Evolutionary conservation across 1,140 invertebrate species (phyloP), one percentile per base, ranked within the genome.

Genomic region (Thaumetopoea pityocampa): DNA sequence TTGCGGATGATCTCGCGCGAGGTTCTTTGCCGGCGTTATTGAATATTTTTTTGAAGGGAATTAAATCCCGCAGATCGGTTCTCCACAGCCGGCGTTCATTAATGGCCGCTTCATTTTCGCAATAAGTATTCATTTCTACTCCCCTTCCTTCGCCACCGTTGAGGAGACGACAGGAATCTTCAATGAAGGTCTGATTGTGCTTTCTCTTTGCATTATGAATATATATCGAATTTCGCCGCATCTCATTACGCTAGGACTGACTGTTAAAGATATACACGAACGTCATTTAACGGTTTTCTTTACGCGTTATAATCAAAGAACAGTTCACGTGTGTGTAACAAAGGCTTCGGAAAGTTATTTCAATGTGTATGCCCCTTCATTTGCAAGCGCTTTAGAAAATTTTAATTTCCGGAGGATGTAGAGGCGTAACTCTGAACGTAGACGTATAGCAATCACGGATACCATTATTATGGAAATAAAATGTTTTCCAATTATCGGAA

Each of bases 61-160:
- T 68, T 74, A 73, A 60, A 62, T 56, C 53, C 55, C 61, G 45
- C 50, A 37, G 63, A 67, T 58, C 62, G 63, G 60, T 69, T 68
- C 47, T 55, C 51, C 34, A 65, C 49, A 67, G 58, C 43, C 58
- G 50, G 49, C 59, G 61, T 71, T 80, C 71, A 80, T 80, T 80
- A 80, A 76, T 70, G 57, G 64, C 45, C 51, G 67, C 66, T 71
- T 78, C 73, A 69, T 78, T 69, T 78, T 77, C 64, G 68, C 72
- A 80, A 80, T 80, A 80, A 80, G 76, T 76, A 80, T 77, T 80
- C 72, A 77, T 77, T 77, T 73, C 67, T 65, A 46, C 60, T 38
- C 36, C 54, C 50, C 44, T 52, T 49, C 35, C 26, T n/a, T 15
- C 43, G 28, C 24, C 38, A 34, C 33, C 41, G 43, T 45, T 44